Evolutionary conservation across 2,113 vertebrate species (phyloP), one percentile per base, ranked within the genome.

Genomic region (Apteryx mantelli): DNA sequence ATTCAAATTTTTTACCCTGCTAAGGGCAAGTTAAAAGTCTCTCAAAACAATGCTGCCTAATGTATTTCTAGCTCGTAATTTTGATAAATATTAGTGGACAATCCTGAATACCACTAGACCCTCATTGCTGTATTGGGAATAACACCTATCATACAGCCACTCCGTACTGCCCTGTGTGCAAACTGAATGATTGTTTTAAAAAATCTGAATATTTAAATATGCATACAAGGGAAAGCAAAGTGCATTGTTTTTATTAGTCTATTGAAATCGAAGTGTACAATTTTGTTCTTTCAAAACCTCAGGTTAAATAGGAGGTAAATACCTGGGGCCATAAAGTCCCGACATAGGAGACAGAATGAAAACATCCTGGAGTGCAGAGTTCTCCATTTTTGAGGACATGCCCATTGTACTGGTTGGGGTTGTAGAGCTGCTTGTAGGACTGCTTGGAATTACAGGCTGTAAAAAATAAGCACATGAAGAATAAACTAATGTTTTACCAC

Each of bases 301-400:
- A 20, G 4, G 28, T 60, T 70, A 18, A 40, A 24, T 61, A n/a
- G 24, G 38, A 86, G 5, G 6, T 56, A 96, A 89, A 79, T 98
- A 99, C 99, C 99, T 99, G 97, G 98, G 98, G 79, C 98, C 98
- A 79, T 99, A 98, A 87, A 98, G 98, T 94, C 99, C 98, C 61
- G 99, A 98, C 94, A 99, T 97, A 2, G 99, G 98, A 56, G 99
- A 99, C 25, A 99, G 98, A 88, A 99, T 99, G 80, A 99, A 99
- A 83, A 99, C 98, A 28, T 99, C 99, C 91, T 99, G 98, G 91
- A 99, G 98, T 13, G 98, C 98, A 5, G 98, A 98, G 84, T 96
- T 98, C 42, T 99, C 99, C 96, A 98, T 98, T 95, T 99, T 99
- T 84, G 99, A 98, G 85, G 97, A 98, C 97, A 99, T 97, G 56